Evolutionary conservation across 1,140 invertebrate genomes (phyloP), one percentile per base, ranked within the genome.

Genomic region (Drosophila insularis): DNA sequence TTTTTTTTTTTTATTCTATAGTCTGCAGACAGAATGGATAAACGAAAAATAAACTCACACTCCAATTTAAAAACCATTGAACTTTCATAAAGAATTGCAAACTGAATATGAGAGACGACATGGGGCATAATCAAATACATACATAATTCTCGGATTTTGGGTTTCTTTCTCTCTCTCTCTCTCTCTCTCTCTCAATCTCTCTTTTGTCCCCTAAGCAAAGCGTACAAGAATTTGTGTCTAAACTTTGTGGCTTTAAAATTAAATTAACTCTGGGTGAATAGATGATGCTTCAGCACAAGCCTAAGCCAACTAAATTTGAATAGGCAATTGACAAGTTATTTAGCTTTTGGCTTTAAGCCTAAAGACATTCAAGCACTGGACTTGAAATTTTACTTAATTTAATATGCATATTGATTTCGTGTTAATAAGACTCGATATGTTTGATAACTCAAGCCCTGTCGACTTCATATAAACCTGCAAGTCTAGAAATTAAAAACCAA

Each of bases 41-140:
- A 55, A 21, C 40, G 35, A 17, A 60, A 61, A 82, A 56, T 46
- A 40, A 46, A 50, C 2, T 60, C n/a, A 40, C 13, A 59, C 2
- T 27, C 27, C 27, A 19, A 50, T 50, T 11, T 43, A 37, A 23
- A 54, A 70, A 58, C 31, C 70, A 74, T 64, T 68, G 72, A 75
- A 75, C 73, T 56, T 32, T 60, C 65, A 76, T 63, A n/a, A 63
- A 76, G 32, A 75, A 63, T 61, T 56, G 4, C 3, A 40, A 39
- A 35, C n/a, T 58, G 53, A 62, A 40, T 60, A 35, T 60, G 63
- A 63, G 40, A 74, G 71, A 74, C 58, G 71, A 67, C 71, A 67
- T 55, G 71, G 71, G 55, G 61, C 55, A 55, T 56, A 14, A 3
- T 8, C 6, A 50, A 50, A 50, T 50, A 27, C 27, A 27, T 27